These are phyloP conservation scores for Exocentrus adspersus DNA, from an alignment of 2,888 invertebrate species.

Conservation along the genomic window DNA sequence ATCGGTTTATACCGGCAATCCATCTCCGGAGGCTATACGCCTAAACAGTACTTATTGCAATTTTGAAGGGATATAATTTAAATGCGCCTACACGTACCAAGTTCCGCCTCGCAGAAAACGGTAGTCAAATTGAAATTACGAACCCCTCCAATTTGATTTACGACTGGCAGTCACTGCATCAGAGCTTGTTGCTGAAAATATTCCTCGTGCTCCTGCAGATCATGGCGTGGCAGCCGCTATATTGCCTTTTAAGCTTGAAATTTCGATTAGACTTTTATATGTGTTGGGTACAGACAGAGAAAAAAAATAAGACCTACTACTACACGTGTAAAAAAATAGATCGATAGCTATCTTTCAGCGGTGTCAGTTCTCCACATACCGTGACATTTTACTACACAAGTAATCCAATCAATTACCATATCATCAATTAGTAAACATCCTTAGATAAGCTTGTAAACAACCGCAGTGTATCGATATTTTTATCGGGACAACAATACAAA, in stretches of 20 bases:
- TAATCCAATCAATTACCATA: conserved; percentile 49
- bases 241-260: background rate
- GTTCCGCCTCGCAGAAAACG: conserved; percentile 14
- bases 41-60: conserved; percentile 7
- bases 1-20: background rate
- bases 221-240: conserved; percentile 1
- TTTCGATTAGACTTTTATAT: background rate
- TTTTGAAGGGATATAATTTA: conserved; percentile 10
- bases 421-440: conserved; percentile 40
- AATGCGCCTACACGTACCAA: conserved; percentile 7
- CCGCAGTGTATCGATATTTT: conserved; percentile 26
- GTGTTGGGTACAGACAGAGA: too few species aligned
- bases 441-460: conserved; percentile 32
- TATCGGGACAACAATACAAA: conserved; percentile 16
- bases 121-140: conserved; percentile 29
- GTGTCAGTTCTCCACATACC: conserved; percentile 34
- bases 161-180: conserved; percentile 14
- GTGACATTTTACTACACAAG: conserved; percentile 42
- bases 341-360: conserved; percentile 26
- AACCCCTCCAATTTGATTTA: conserved; percentile 26
- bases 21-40: background rate
- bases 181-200: conserved; percentile 22
- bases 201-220: conserved; percentile 18
- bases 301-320: too few species aligned
- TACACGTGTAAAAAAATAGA: conserved; percentile 20